A percentile compares a stretch with the other conserved stretches of the same genome.
These are phyloP conservation scores for Parazoanthus swiftii DNA, from an alignment of 92 coral and sea anemone genomes.

Conservation along the genomic window DNA sequence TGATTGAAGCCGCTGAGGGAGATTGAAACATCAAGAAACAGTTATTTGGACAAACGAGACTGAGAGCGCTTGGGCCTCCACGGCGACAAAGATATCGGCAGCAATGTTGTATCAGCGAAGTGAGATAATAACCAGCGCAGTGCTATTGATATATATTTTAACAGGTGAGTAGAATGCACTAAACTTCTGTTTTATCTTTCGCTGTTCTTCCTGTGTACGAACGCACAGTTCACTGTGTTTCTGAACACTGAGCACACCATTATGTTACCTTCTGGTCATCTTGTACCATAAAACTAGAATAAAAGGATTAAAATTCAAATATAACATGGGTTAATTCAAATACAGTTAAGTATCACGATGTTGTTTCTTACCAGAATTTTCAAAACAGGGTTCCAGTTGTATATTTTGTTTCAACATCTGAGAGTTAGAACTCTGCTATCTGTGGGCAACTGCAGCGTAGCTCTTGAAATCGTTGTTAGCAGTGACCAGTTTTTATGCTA, in stretches of 20 bases:
- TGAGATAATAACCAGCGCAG: neutral
- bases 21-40: neutral
- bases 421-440: neutral
- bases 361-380: neutral
- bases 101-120: neutral
- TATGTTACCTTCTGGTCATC: neutral
- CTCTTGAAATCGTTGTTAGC: neutral
- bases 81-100: neutral
- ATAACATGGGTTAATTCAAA: neutral
- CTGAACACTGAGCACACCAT: neutral
- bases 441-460: neutral
- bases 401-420: too few relatives aligned
- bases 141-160: neutral
- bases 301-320: too few relatives aligned
- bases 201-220: neutral
- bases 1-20: neutral
- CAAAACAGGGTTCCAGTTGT: neutral
- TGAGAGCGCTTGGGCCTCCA: neutral
- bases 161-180: neutral
- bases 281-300: neutral
- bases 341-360: too few relatives aligned
- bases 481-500: too few relatives aligned
- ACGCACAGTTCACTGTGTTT: neutral
- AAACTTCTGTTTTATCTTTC: too few relatives aligned
- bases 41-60: neutral